These are phyloP conservation scores for Hemichromis elongatus DNA, from an alignment of 2,113 vertebrate species.

Conservation along the genomic window DNA sequence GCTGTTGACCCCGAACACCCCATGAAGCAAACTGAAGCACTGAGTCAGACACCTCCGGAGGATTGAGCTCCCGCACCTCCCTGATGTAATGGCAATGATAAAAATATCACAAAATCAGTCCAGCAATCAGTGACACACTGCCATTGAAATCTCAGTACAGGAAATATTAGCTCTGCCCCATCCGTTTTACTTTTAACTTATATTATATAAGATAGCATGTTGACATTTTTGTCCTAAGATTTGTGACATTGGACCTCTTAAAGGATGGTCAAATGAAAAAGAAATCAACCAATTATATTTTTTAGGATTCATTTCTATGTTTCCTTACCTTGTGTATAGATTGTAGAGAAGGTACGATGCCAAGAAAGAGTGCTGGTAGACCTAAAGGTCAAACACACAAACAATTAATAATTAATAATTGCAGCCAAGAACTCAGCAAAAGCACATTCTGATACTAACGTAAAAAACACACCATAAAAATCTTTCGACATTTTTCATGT, in stretches of 20 bases:
- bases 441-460: background rate
- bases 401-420: background rate
- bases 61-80: conserved; percentile 95
- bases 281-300: background rate
- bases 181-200: background rate
- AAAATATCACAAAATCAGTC: background rate
- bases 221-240: background rate
- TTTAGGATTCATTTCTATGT: background rate
- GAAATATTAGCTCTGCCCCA: background rate
- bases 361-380: conserved; percentile 64
- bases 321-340: conserved; percentile 63
- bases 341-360: conserved; percentile 74
- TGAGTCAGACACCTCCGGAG: conserved; percentile 91
- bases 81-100: conserved; percentile 58
- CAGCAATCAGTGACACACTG: background rate
- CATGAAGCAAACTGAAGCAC: conserved; percentile 93
- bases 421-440: background rate
- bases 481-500: background rate
- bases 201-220: background rate
- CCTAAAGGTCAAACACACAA: conserved; percentile 30
- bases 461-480: background rate
- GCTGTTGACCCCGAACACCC: conserved; percentile 87
- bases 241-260: background rate
- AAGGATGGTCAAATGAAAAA: background rate
- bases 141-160: background rate